Conservation (phyloP, 2,797 vertebrate species). For the Melanotaenia boesemani region DNA sequence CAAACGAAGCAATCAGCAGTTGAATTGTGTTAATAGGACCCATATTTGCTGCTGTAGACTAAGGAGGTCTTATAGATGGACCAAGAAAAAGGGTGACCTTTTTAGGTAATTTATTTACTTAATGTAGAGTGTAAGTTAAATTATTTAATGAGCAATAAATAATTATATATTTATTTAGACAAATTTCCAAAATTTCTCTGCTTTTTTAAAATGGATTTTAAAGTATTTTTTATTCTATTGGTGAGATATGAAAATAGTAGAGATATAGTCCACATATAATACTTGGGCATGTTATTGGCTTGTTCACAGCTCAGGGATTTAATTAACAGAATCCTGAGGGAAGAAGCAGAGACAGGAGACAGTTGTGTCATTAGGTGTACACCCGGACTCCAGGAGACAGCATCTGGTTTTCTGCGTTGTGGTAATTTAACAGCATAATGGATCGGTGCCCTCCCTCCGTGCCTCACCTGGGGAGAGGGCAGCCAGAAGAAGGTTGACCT, state of each 20-base stretch:
- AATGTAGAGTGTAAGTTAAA: not conserved
- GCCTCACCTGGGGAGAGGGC: conserved; percentile 63
- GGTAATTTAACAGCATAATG: conserved; percentile 74
- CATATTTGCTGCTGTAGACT: conserved; percentile 39
- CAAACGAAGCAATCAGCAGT: conserved; percentile 54
- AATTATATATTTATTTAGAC: too few species aligned
- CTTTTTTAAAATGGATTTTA: not conserved
- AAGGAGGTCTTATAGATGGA: conserved; percentile 31
- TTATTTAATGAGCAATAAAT: not conserved
- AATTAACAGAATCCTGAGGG: conserved; percentile 75
- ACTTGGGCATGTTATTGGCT: conserved; percentile 35
- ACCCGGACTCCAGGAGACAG: conserved; percentile 55
- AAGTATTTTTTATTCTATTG: conserved; percentile 8
- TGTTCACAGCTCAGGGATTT: conserved; percentile 65
- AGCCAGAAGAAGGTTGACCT: conserved; percentile 41
- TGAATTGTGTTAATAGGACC: conserved; percentile 56
- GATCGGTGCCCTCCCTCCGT: conserved; percentile 55
- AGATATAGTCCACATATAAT: conserved; percentile 30
- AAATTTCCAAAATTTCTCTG: not conserved
- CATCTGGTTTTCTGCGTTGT: conserved; percentile 65
- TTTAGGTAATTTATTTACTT: conserved; percentile 14
- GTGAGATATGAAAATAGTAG: conserved; percentile 13
- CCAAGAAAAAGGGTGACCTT: conserved; percentile 4
- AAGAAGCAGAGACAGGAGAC: conserved; percentile 64
- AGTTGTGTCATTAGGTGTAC: conserved; percentile 71